These are phyloP conservation scores for Eustalomyia histrio DNA, from an alignment of 2,888 invertebrate genomes.

Conservation along the genomic window DNA sequence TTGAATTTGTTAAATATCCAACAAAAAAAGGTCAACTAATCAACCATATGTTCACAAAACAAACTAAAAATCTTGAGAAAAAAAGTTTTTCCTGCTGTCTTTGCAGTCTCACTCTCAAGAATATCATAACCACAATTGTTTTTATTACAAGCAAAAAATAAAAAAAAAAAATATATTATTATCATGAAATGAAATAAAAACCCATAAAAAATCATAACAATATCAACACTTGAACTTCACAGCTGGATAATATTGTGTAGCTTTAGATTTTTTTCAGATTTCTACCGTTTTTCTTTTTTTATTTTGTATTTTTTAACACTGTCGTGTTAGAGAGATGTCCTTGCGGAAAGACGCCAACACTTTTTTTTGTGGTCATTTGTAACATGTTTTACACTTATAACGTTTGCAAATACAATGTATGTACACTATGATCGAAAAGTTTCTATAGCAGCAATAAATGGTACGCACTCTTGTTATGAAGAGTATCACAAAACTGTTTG, in stretches of 20 bases:
- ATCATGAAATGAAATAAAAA: constrained; percentile 52
- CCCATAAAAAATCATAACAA: constrained; percentile 65
- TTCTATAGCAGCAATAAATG: too few relatives aligned
- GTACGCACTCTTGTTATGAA: too few relatives aligned
- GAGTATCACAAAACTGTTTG: too few relatives aligned
- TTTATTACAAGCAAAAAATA: constrained; percentile 19
- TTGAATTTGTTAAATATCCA: constrained; percentile 38
- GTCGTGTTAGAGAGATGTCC: constrained; percentile 47
- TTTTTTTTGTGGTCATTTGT: constrained; percentile 64
- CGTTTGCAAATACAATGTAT: constrained; percentile 36
- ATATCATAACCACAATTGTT: constrained; percentile 48
- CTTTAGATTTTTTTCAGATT: constrained; percentile 15
- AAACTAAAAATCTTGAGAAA: constrained; percentile 25
- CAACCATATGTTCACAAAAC: constrained; percentile 50
- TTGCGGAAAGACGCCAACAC: constrained; percentile 54
- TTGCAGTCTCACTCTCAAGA: constrained; percentile 37
- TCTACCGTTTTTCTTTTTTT: constrained; percentile 3
- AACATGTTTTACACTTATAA: constrained; percentile 56
- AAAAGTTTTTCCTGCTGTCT: constrained; percentile 3
- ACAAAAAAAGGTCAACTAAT: constrained; percentile 56
- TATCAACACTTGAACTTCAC: constrained; percentile 72
- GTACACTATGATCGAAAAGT: constrained; percentile 15
- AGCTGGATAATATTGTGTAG: constrained; percentile 68
- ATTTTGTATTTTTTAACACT: neutral
- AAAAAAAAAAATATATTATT: constrained; percentile 25